phyloP scores from a whole-genome alignment of 1,140 invertebrate genomes.

The Scaptomyza pallida region DNA sequence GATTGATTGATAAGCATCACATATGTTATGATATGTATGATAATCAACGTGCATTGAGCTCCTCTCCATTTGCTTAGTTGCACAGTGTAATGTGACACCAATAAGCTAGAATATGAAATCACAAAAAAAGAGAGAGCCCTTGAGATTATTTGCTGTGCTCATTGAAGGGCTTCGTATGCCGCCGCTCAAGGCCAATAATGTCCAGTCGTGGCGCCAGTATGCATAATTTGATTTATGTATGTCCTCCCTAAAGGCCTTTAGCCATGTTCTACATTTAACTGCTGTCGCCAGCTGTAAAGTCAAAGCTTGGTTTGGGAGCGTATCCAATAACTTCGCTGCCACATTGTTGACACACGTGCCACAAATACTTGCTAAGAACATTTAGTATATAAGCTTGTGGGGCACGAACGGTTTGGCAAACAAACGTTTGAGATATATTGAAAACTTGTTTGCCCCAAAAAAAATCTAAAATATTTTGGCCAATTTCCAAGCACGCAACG shows the following conservation, averaged over 20 bases:
- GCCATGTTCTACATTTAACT: too few species aligned
- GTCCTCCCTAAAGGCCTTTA: neutral
- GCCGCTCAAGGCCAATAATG: neutral
- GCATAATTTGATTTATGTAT: constrained; percentile 3
- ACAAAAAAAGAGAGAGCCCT: too few species aligned
- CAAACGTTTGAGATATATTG: neutral
- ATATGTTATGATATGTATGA: neutral
- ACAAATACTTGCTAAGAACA: constrained; percentile 16
- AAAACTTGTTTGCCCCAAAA: constrained; percentile 27
- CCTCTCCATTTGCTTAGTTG: too few species aligned
- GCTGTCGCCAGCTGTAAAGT: too few species aligned
- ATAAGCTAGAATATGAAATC: neutral
- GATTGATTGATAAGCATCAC: neutral
- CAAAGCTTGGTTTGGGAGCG: neutral
- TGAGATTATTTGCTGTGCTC: neutral
- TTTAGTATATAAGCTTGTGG: constrained; percentile 4
- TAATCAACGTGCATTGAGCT: neutral
- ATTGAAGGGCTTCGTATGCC: neutral
- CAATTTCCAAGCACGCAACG: constrained; percentile 14
- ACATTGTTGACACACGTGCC: constrained; percentile 35
- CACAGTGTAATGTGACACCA: neutral
- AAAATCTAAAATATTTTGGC: too few species aligned
- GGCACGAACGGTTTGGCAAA: neutral
- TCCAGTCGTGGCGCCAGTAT: neutral
- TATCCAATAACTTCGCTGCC: constrained; percentile 16